phyloP scores from a whole-genome alignment of 1,140 invertebrate genomes.

The Anastatus disparis region DNA sequence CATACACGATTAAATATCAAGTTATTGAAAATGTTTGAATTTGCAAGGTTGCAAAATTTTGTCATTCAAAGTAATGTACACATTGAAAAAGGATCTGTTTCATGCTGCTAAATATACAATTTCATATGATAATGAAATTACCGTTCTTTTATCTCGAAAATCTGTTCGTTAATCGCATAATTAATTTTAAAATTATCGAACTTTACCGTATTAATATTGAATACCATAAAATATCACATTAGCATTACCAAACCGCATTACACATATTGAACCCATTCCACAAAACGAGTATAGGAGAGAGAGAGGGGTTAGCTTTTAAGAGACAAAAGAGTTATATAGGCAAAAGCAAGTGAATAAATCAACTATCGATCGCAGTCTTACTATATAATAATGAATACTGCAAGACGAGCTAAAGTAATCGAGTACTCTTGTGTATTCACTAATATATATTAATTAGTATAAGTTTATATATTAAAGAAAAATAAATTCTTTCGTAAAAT shows the following conservation, averaged over 20 bases:
- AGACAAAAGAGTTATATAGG: constrained; percentile 16
- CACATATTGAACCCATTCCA: neutral
- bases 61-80: too few species aligned
- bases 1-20: too few species aligned
- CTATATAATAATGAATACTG: constrained; percentile 9
- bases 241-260: neutral
- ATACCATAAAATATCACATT: constrained; percentile 20
- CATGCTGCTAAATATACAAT: constrained; percentile 1
- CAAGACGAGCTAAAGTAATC: neutral
- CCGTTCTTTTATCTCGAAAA: too few species aligned
- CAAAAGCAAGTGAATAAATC: constrained; percentile 17
- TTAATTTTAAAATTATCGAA: constrained; percentile 12
- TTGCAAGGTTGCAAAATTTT: too few species aligned
- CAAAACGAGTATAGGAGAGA: neutral
- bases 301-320: neutral
- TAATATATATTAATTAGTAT: too few species aligned
- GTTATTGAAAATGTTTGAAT: too few species aligned
- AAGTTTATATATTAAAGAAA: too few species aligned
- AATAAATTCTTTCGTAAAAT: too few species aligned
- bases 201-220: neutral
- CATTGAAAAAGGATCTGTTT: too few species aligned
- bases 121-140: constrained; percentile 19
- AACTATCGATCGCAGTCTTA: constrained; percentile 12
- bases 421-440: neutral
- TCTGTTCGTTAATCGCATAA: neutral